Evolutionary conservation across 2,888 invertebrate genomes (phyloP), one percentile per base, ranked within the genome.

Genomic region (Drosophila emarginata): DNA sequence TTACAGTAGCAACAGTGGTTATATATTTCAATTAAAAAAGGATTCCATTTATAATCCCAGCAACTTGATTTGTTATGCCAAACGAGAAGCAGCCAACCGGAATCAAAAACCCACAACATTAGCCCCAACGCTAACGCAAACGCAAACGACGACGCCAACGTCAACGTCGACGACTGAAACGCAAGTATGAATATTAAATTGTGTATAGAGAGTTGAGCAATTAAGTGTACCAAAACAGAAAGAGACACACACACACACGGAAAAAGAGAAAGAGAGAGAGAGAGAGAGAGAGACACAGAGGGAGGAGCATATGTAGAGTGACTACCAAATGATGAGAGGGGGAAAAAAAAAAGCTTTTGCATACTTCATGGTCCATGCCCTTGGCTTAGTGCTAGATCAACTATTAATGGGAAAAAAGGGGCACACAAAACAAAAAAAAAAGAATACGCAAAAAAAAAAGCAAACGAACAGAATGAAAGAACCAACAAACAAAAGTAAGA

Each of bases 21-120:
- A 68, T 78, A 75, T 76, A 80, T 87, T 86, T 88, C 89, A 87
- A 87, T 87, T 87, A 88, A 87, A 87, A 87, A 88, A 74, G 88
- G 86, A 88, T 88, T 87, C 79, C 61, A 76, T 79, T 80, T 79
- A 78, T 88, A 87, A 87, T 87, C 86, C 88, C 45, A 45, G 58
- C 74, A 76, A 77, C 76, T 75, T 79, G 82, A 73, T 81, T 80
- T 74, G 76, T 64, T 76, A 67, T 69, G 61, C 73, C 67, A 73
- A 67, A 64, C 45, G 67, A 52, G 61, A 53, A 15, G 53, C 57
- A 64, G 57, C 67, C 63, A 73, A 68, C 67, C 64, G 70, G 36
- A 62, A 68, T 58, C 39, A 82, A 14, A 64, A 70, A 56, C 64
- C 54, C 72, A 66, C 77, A 64, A 81, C 85, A 80, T 80, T 80